A percentile compares a stretch with the other conserved stretches of the same genome.
phyloP scores from a whole-genome alignment of 2,888 invertebrate genomes.

The Gasteruption jaculator region DNA sequence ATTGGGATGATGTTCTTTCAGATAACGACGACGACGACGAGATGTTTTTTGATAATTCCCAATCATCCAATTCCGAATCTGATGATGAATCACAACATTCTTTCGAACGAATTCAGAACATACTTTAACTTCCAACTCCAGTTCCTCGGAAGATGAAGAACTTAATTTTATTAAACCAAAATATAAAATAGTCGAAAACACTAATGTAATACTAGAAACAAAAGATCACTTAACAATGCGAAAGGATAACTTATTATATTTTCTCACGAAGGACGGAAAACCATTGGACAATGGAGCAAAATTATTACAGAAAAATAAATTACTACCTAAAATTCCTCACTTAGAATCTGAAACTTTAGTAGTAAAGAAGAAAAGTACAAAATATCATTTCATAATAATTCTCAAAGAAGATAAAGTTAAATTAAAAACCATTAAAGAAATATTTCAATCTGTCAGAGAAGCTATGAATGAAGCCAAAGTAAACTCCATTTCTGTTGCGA shows the following conservation, averaged over 20 bases:
- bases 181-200: no score
- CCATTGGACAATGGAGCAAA: slow-evolving; percentile 1
- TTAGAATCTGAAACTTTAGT: neutral
- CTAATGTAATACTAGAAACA: no score
- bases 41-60: no score
- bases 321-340: neutral
- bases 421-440: neutral
- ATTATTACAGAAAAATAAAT: neutral
- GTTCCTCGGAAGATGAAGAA: no score
- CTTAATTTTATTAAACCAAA: no score
- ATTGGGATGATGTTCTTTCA: no score
- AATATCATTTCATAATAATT: neutral
- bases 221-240: slow-evolving; percentile 2
- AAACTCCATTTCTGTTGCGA: neutral
- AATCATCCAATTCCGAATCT: no score
- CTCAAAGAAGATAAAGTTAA: no score
- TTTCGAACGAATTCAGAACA: slow-evolving; percentile 8
- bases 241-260: slow-evolving; percentile 7
- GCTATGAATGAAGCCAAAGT: neutral
- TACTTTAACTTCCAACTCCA: slow-evolving; percentile 6
- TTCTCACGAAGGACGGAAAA: slow-evolving; percentile 8
- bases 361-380: neutral
- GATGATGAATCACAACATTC: no score
- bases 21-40: no score
- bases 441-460: no score